Evolutionary conservation across 2,888 invertebrate species (phyloP).

Genomic region (Cantharis rufa): DNA sequence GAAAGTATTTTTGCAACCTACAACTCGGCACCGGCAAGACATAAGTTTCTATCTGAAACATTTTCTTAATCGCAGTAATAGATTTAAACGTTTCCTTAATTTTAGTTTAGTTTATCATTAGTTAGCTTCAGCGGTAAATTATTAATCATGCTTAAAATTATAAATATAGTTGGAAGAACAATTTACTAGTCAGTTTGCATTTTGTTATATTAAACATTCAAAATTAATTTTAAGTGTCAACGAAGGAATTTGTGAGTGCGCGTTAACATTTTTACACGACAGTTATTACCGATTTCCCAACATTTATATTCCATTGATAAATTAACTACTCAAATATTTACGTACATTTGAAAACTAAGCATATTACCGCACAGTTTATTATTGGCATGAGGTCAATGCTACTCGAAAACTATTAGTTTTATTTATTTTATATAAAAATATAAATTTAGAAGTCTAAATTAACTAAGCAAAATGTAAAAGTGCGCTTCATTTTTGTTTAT

Average conservation of each 20-base stretch:
- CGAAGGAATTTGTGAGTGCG: background rate
- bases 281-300: background rate
- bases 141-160: background rate
- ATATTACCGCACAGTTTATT: background rate
- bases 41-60: background rate
- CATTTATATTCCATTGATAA: background rate
- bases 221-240: background rate
- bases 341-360: background rate
- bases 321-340: background rate
- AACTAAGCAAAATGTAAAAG: background rate
- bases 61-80: background rate
- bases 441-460: background rate
- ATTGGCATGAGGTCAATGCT: background rate
- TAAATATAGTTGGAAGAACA: background rate
- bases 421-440: background rate
- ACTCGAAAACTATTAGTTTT: background rate
- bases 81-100: background rate
- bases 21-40: too few species aligned
- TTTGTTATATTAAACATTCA: background rate
- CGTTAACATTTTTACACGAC: background rate
- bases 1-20: too few species aligned
- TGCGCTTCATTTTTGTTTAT: background rate
- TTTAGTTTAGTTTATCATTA: background rate
- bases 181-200: background rate
- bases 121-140: background rate